A percentile compares a stretch with the other conserved stretches of the same genome.
phyloP scores from a whole-genome alignment of 2,797 vertebrate genomes.

The Microctenopoma lineatum region DNA sequence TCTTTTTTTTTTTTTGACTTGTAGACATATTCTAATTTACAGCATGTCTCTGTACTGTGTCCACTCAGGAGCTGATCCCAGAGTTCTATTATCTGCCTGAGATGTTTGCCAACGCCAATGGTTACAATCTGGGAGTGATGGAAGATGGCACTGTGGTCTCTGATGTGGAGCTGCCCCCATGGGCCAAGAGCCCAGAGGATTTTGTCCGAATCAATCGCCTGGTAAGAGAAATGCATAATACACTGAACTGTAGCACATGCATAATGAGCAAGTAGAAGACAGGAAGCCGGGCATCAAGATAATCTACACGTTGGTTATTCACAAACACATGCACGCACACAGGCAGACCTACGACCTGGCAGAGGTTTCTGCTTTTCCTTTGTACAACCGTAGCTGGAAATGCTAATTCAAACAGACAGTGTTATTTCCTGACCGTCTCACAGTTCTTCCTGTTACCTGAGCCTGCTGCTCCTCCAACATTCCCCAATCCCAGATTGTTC shows the following conservation, averaged over 20 bases:
- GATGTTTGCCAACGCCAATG: constrained; percentile 98
- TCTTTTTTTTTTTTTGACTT: too few species aligned
- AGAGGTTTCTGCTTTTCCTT: constrained; percentile 17
- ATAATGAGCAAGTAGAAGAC: not conserved
- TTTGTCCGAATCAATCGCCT: constrained; percentile 96
- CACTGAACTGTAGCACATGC: not conserved
- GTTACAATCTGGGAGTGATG: constrained; percentile 97
- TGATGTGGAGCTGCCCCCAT: constrained; percentile 96
- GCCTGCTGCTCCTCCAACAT: constrained; percentile 55
- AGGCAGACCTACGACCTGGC: constrained; percentile 21
- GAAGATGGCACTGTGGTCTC: constrained; percentile 94
- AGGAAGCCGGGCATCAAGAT: too few species aligned
- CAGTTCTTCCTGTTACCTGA: constrained; percentile 76
- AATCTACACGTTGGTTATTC: not conserved
- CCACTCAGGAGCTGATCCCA: constrained; percentile 93
- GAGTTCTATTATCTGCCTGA: constrained; percentile 99
- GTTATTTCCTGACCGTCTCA: constrained; percentile 77
- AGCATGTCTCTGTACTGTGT: constrained; percentile 55
- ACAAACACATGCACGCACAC: not conserved
- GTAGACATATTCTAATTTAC: too few species aligned
- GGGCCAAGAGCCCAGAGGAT: constrained; percentile 98
- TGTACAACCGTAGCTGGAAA: constrained; percentile 37
- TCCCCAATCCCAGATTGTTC: constrained; percentile 53
- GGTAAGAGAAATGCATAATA: constrained; percentile 81
- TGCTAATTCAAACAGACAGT: constrained; percentile 76